Conservation (phyloP, 2,797 vertebrate species). For the Acanthurus leucopareius region DNA sequence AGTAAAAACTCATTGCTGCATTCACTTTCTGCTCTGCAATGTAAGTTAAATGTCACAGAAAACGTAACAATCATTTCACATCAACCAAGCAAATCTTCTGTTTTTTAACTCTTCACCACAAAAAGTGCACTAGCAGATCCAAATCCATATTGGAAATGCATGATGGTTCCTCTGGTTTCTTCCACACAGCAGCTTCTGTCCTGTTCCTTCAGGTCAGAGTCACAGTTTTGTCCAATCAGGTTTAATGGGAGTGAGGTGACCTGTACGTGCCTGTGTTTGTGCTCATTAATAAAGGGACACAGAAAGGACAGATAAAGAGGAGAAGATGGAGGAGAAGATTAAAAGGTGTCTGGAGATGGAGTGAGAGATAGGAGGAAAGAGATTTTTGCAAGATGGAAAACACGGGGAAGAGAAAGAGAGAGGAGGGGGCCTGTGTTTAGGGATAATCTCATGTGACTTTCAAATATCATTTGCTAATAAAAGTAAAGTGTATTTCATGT, state of each 20-base stretch:
- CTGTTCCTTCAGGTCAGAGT: constrained; percentile 21
- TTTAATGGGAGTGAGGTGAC: not conserved
- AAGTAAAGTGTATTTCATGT: constrained; percentile 40
- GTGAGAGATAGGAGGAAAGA: not conserved
- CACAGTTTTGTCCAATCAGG: constrained; percentile 9
- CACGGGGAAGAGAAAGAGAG: not conserved
- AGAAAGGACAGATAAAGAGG: constrained; percentile 11
- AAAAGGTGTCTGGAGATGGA: constrained; percentile 35
- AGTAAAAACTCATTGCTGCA: not conserved
- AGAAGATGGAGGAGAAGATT: constrained; percentile 36
- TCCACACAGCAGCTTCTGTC: not conserved
- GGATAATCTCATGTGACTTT: constrained; percentile 36
- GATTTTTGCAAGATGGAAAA: constrained; percentile 5
- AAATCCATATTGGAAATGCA: not conserved
- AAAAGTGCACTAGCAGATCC: not conserved
- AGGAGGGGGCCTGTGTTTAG: not conserved
- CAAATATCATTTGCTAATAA: constrained; percentile 47
- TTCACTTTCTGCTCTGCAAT: not conserved
- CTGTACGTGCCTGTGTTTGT: constrained; percentile 4
- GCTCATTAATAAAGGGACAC: not conserved
- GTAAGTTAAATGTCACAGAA: constrained; percentile 7
- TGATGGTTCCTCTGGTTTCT: not conserved
- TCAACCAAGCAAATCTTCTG: not conserved
- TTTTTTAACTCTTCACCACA: not conserved
- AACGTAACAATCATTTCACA: not conserved